Percentiles rank a stretch among this genome's conserved stretches.
These are phyloP conservation scores for Manduca sexta DNA, from an alignment of 1,140 invertebrate genomes.

Conservation along the genomic window DNA sequence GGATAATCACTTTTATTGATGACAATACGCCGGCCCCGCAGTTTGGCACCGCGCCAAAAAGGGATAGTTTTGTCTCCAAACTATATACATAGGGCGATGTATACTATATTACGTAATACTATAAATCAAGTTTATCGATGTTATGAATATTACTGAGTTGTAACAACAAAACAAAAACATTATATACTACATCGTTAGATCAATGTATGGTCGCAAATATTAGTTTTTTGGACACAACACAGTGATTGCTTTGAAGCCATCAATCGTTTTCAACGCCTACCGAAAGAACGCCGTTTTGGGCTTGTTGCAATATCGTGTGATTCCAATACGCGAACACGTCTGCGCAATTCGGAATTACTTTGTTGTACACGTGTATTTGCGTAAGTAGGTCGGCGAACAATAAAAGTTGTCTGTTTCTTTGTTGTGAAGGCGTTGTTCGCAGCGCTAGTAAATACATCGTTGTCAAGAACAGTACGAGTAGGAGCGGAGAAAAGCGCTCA, in stretches of 20 bases:
- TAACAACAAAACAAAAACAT: neutral
- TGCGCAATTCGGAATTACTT: neutral
- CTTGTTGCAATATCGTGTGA: too few species aligned
- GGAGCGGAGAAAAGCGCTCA: neutral
- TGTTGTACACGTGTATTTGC: neutral
- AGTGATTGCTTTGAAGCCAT: too few species aligned
- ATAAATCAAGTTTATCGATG: slow-evolving; percentile 13
- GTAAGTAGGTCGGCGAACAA: neutral
- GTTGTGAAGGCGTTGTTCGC: neutral
- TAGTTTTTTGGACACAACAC: too few species aligned
- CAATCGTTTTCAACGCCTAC: too few species aligned
- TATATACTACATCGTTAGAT: too few species aligned
- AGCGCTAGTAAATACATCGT: neutral
- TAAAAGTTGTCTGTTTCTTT: neutral
- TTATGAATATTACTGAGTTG: neutral
- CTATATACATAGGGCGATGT: too few species aligned
- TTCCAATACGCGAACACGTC: too few species aligned
- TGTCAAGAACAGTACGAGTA: neutral
- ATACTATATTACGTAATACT: slow-evolving; percentile 1
- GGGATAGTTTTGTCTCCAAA: slow-evolving; percentile 15
- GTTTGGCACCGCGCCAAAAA: slow-evolving; percentile 24
- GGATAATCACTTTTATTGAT: slow-evolving; percentile 32
- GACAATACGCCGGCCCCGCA: slow-evolving; percentile 16
- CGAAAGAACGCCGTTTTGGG: too few species aligned
- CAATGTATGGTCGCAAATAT: too few species aligned